phyloP scores from a whole-genome alignment of 2,888 invertebrate genomes.

The Margaritifera margaritifera region DNA sequence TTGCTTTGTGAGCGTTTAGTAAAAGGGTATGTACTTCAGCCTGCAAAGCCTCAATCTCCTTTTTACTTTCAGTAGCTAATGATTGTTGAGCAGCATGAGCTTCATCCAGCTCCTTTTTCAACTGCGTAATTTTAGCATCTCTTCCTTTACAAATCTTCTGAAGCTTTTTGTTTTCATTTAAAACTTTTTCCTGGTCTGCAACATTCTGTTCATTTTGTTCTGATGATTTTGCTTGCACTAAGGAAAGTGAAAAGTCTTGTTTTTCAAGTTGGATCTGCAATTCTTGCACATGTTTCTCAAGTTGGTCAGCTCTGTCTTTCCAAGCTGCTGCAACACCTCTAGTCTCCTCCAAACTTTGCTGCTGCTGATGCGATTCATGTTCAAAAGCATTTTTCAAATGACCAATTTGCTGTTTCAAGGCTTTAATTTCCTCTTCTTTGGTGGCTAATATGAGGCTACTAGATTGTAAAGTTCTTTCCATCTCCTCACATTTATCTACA shows the following conservation, averaged over 20 bases:
- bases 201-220: slow-evolving; percentile 23
- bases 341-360: too few relatives aligned
- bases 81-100: too few relatives aligned
- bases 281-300: too few relatives aligned
- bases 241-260: too few relatives aligned
- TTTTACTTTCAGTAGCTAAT: slow-evolving; percentile 9
- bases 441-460: not conserved
- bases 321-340: too few relatives aligned
- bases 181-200: slow-evolving; percentile 28
- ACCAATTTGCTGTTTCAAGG: slow-evolving; percentile 33
- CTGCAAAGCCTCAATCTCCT: slow-evolving; percentile 7
- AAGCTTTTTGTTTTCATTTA: slow-evolving; percentile 37
- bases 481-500: too few relatives aligned
- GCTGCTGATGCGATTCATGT: too few relatives aligned
- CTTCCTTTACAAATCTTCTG: slow-evolving; percentile 31
- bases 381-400: slow-evolving; percentile 26
- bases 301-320: too few relatives aligned
- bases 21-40: slow-evolving; percentile 1
- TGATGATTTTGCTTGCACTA: too few relatives aligned
- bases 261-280: too few relatives aligned
- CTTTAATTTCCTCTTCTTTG: slow-evolving; percentile 30
- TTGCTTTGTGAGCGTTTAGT: too few relatives aligned
- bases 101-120: not conserved
- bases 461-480: too few relatives aligned
- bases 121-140: slow-evolving; percentile 21